Conservation (phyloP, 2,888 invertebrate genomes). For the Serrognathus titanus region DNA sequence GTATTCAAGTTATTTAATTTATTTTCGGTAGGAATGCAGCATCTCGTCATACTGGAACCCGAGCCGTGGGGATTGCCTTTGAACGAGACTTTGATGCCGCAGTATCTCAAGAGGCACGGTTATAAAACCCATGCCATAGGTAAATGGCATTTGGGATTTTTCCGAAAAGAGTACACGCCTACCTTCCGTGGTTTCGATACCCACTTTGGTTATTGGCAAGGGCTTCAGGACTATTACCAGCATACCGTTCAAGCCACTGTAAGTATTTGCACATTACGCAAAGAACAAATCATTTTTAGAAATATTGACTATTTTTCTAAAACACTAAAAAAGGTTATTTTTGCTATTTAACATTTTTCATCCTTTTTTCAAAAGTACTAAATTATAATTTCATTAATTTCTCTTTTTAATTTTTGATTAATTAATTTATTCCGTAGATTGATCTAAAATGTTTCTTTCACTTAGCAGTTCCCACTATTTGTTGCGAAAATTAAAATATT, state of each 20-base stretch:
- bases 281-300: too few relatives aligned
- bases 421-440: too few relatives aligned
- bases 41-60: slow-evolving; percentile 64
- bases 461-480: too few relatives aligned
- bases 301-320: too few relatives aligned
- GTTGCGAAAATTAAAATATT: too few relatives aligned
- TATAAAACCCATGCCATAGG: slow-evolving; percentile 77
- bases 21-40: slow-evolving; percentile 62
- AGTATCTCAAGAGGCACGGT: slow-evolving; percentile 64
- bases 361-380: too few relatives aligned
- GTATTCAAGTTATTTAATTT: slow-evolving; percentile 2
- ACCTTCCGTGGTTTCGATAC: slow-evolving; percentile 73
- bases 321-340: too few relatives aligned
- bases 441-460: too few relatives aligned
- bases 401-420: too few relatives aligned
- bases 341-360: too few relatives aligned
- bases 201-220: slow-evolving; percentile 83
- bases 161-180: slow-evolving; percentile 67
- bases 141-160: slow-evolving; percentile 86
- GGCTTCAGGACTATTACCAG: slow-evolving; percentile 76
- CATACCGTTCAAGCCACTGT: slow-evolving; percentile 55
- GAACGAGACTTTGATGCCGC: slow-evolving; percentile 55
- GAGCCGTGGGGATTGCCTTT: slow-evolving; percentile 73
- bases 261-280: slow-evolving; percentile 25
- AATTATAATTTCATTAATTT: too few relatives aligned